Conservation (phyloP, 2,888 invertebrate species). For the Camptogramma bilineatum region DNA sequence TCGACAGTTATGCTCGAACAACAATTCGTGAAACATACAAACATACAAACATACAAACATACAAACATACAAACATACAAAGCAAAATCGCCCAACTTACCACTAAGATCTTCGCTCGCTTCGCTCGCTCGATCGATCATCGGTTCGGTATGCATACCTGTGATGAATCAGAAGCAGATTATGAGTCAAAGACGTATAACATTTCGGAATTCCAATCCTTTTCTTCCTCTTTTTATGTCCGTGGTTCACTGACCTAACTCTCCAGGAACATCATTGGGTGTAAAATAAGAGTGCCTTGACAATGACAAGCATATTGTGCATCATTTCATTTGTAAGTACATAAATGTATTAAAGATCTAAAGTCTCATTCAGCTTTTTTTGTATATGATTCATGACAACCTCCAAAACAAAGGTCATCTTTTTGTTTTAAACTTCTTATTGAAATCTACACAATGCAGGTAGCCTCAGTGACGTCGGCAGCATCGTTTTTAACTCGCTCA, state of each 20-base stretch:
- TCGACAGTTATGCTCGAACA: too few relatives aligned
- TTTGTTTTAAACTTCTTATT: background rate
- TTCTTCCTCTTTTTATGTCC: conserved; percentile 7
- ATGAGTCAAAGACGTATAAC: conserved; percentile 37
- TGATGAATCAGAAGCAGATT: conserved; percentile 38
- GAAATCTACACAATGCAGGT: conserved; percentile 6
- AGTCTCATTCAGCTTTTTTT: background rate
- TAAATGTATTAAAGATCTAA: background rate
- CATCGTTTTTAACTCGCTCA: conserved; percentile 42
- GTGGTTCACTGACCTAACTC: background rate
- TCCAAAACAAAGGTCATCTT: background rate
- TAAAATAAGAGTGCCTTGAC: background rate
- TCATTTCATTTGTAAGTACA: too few relatives aligned
- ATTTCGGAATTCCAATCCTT: conserved; percentile 15
- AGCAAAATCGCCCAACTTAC: too few relatives aligned
- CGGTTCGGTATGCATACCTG: conserved; percentile 40
- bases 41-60: too few relatives aligned
- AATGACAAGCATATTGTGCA: background rate
- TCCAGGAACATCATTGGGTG: background rate
- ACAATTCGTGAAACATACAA: too few relatives aligned
- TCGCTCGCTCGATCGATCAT: too few relatives aligned
- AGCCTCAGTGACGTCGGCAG: conserved; percentile 40
- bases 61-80: too few relatives aligned
- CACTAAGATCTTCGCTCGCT: too few relatives aligned
- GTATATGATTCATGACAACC: background rate